Evolutionary conservation across 2,797 vertebrate species (phyloP), one percentile per base, ranked within the genome.

Genomic region (Rhinatrema bivittatum): DNA sequence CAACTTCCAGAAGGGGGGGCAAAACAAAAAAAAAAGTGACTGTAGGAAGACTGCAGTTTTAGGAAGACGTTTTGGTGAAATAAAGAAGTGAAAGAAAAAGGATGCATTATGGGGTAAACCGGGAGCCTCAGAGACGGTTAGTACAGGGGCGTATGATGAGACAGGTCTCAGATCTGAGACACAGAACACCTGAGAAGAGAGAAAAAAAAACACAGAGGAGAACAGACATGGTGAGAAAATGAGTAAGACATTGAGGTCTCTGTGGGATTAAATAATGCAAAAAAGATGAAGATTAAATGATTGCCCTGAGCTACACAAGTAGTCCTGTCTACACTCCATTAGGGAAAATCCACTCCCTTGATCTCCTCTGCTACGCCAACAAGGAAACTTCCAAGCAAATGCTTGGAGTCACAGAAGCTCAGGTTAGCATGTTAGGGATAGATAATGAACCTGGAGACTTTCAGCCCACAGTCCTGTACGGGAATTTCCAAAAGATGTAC

Each of bases 111-210:
- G 77, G 75, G 85, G 81, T 82, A 69, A 76, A 86, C 80, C 84
- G 81, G 84, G 85, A 81, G 81, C 81, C 75, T 87, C 69, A 81
- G 73, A 81, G 85, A 74, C 77, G 77, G 79, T 91, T 94, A 98
- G 87, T 93, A 85, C 74, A 77, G 90, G 90, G 90, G 87, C 82
- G 78, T 19, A 15, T 62, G 91, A 88, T 91, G 83, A 76, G 67
- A 75, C 72, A 77, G 74, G 81, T 70, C 63, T 80, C 81, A 87
- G 68, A 84, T 76, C 74, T 70, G 88, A 90, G 91, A 91, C 81
- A 95, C 81, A 90, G 90, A 92, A 91, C 77, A 93, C 94, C 93
- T 97, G 83, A 89, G 90, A 85, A 91, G 72, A 86, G 84, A 91
- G 81, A 89, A 72, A 89, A 81, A 84, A 73, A 68, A 45, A 81